Conservation (phyloP, 2,888 invertebrate species). For the Pandemis heparana region DNA sequence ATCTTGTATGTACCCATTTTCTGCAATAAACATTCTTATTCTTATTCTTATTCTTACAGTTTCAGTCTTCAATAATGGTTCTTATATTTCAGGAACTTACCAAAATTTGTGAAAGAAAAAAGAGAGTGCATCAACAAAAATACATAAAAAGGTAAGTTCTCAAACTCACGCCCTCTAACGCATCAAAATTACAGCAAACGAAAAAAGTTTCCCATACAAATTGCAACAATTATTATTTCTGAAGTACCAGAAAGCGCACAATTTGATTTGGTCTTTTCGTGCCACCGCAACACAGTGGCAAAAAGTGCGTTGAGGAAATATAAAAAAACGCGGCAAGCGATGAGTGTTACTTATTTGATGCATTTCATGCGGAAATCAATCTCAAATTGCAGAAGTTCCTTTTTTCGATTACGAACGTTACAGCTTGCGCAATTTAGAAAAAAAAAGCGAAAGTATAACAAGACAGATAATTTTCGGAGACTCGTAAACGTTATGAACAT, state of each 20-base stretch:
- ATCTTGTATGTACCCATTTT: too few relatives aligned
- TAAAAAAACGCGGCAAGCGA: conserved; percentile 67
- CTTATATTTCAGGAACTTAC: too few relatives aligned
- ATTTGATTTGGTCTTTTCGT: conserved; percentile 33
- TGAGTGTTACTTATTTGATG: conserved; percentile 73
- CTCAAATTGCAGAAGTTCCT: conserved; percentile 80
- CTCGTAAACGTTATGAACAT: neutral
- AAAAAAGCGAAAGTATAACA: conserved; percentile 24
- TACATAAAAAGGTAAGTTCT: conserved; percentile 2
- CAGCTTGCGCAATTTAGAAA: conserved; percentile 22
- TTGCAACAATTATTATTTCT: conserved; percentile 31
- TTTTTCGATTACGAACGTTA: conserved; percentile 69
- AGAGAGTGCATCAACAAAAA: neutral
- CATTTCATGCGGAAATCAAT: conserved; percentile 81
- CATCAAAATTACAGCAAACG: conserved; percentile 13
- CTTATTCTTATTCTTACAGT: too few relatives aligned
- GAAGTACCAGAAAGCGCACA: conserved; percentile 23
- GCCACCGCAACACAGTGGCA: conserved; percentile 63
- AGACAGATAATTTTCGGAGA: conserved; percentile 19
- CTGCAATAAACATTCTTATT: too few relatives aligned
- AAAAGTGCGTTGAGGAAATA: conserved; percentile 63
- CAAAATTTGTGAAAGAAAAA: neutral
- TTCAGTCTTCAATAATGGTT: too few relatives aligned
- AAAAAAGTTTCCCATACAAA: conserved; percentile 17
- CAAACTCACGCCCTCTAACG: conserved; percentile 9